Evolutionary conservation across 2,797 vertebrate species (phyloP).

Genomic region (Erpetoichthys calabaricus): DNA sequence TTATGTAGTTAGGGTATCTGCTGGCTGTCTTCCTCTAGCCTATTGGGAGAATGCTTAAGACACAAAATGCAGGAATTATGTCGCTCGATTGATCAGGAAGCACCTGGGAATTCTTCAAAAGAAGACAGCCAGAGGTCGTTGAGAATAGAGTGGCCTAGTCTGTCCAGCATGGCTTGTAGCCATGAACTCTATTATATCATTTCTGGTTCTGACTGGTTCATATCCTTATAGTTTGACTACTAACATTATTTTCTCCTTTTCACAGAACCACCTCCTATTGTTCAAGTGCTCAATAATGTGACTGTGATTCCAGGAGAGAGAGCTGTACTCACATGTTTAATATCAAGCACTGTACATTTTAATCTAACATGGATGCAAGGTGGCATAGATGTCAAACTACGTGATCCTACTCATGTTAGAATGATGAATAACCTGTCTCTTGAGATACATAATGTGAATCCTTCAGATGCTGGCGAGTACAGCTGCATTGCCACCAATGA

Average conservation of each 20-base stretch:
- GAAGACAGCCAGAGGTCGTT: no score
- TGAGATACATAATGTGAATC: slow-evolving; percentile 49
- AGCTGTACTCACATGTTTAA: slow-evolving; percentile 65
- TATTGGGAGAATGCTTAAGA: no score
- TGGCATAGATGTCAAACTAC: slow-evolving; percentile 37
- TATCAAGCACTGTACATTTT: slow-evolving; percentile 63
- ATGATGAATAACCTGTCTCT: slow-evolving; percentile 63
- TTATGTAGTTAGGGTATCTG: no score
- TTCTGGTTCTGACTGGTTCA: no score
- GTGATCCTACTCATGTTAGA: slow-evolving; percentile 37
- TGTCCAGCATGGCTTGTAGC: no score
- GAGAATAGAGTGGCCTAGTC: no score
- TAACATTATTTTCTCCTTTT: neutral
- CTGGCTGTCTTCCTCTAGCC: no score
- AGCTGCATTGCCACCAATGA: slow-evolving; percentile 65
- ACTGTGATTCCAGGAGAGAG: slow-evolving; percentile 52
- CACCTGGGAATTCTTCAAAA: no score
- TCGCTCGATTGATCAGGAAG: no score
- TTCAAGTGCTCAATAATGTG: slow-evolving; percentile 57
- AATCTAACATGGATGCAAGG: slow-evolving; percentile 80
- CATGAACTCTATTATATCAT: no score
- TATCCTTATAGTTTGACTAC: no score
- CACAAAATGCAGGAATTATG: no score
- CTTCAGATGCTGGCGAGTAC: slow-evolving; percentile 63
- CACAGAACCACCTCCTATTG: slow-evolving; percentile 76